Base-by-base conservation (phyloP, 35 echinoderm and acorn worm species). In the Holothuria glaberrima region DNA sequence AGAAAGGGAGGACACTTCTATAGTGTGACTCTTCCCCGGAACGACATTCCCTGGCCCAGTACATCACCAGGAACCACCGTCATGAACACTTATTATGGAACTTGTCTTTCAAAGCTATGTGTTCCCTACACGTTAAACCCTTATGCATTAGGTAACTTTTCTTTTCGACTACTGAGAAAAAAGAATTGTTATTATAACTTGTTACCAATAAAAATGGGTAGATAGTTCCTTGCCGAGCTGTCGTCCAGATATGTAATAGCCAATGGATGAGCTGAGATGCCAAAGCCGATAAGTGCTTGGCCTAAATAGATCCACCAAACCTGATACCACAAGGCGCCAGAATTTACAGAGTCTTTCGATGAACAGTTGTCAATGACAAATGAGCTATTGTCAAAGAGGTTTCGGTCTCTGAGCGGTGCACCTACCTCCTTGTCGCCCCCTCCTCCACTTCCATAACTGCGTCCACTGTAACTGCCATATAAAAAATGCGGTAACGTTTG, bases 131-230 rank as follows among this genome's bases (percentile, higher is more conserved):
- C 2, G 2, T 41, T 41, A 41, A 7, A 7, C 36, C 2, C 2
- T 41, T 41, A 41, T 41, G 7, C n/a, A n/a, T n/a, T n/a, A n/a
- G n/a, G n/a, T n/a, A n/a, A n/a, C n/a, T n/a, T n/a, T n/a, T n/a
- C n/a, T n/a, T 41, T 41, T 41, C 36, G 36, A 41, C 36, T n/a
- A n/a, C n/a, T 41, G 36, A 41, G 36, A 41, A 41, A 7, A 41
- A 41, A 41, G 7, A 41, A 41, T 7, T 41, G 36, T 41, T 41
- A 41, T 2, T 41, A 7, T 41, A 41, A 41, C 7, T 18, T 38
- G 33, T 75, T 75, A 75, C 71, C 71, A 5, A 75, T 75, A 24
- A 75, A 75, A 41, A 75, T 75, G 30, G 71, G 71, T 18, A 75
- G 33, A 44, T 38, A 75, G 46, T 75, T 34, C 13, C 71, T 24